Base-by-base conservation (phyloP, 2,797 vertebrate genomes). In the Manis crassicaudata region DNA sequence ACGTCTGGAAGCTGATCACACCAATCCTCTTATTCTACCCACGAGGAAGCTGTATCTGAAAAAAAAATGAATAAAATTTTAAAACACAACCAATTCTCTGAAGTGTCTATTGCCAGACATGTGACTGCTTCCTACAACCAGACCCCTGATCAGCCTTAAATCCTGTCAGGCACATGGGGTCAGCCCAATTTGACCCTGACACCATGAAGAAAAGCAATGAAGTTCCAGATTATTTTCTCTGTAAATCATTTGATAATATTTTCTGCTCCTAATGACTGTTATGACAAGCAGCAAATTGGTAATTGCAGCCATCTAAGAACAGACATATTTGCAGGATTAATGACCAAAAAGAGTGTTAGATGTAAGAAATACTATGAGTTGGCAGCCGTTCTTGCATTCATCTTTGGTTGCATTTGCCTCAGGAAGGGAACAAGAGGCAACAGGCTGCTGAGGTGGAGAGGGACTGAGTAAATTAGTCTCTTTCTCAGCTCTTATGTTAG, bases 211-310 rank as follows among this genome's bases (percentile, higher is more conserved):
- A 73, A 82, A 92, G 7, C 60, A 43, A 23, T 63, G 10, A 56
- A 60, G 50, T 50, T 80, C 58, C 18, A 20, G 73, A 46, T 77
- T 70, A 90, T 63, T 68, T 90, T 63, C 70, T 86, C 84, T 67
- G 29, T 85, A 75, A 88, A 46, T 72, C 81, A 70, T 70, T 90
- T 16, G 92, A 68, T 84, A 95, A 94, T 92, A 79, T 83, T 96
- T 96, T 92, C 90, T 63, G 14, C 68, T 94, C 40, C 88, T 95
- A 88, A 96, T 88, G 77, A 88, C 82, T 96, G 54, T 92, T 94
- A 92, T 65, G 92, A 96, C 90, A 96, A 97, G 88, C 58, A 96
- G 81, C 72, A 92, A 96, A 96, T 95, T 96, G 95, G 81, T 93
- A 90, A 97, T 88, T 81, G 76, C 84, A 92, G 65, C 65, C 70